These are phyloP conservation scores for Nomada lathburiana DNA, from an alignment of 2,888 invertebrate species.

Conservation along the genomic window DNA sequence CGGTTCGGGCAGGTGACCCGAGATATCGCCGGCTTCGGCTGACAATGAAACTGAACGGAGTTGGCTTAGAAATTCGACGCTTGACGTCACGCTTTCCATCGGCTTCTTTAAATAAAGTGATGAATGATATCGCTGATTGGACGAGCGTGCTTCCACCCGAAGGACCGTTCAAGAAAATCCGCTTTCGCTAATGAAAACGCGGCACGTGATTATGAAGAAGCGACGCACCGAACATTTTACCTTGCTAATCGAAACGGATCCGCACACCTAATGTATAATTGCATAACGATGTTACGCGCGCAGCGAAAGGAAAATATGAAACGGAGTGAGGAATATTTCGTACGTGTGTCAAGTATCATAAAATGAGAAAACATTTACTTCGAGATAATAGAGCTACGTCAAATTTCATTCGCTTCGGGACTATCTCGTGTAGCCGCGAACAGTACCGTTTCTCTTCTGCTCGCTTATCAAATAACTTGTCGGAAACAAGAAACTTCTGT, in stretches of 20 bases:
- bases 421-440: neutral
- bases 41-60: conserved; percentile 52
- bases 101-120: conserved; percentile 69
- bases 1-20: conserved; percentile 48
- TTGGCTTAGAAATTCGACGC: conserved; percentile 69
- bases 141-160: conserved; percentile 5
- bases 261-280: too few species aligned
- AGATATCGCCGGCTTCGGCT: conserved; percentile 55
- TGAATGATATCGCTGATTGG: conserved; percentile 59
- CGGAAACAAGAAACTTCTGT: conserved; percentile 6
- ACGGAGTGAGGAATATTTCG: too few species aligned
- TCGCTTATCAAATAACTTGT: neutral
- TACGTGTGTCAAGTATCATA: too few species aligned
- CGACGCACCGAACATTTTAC: neutral
- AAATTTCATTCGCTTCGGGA: conserved; percentile 3
- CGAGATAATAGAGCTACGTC: neutral
- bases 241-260: too few species aligned
- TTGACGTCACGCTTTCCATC: conserved; percentile 64
- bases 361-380: neutral
- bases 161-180: neutral
- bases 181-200: neutral
- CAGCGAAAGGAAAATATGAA: neutral
- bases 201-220: neutral
- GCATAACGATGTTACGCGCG: neutral
- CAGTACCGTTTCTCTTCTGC: neutral